phyloP scores from a whole-genome alignment of 2,888 invertebrate genomes.

The Oxystoma pomonae region DNA sequence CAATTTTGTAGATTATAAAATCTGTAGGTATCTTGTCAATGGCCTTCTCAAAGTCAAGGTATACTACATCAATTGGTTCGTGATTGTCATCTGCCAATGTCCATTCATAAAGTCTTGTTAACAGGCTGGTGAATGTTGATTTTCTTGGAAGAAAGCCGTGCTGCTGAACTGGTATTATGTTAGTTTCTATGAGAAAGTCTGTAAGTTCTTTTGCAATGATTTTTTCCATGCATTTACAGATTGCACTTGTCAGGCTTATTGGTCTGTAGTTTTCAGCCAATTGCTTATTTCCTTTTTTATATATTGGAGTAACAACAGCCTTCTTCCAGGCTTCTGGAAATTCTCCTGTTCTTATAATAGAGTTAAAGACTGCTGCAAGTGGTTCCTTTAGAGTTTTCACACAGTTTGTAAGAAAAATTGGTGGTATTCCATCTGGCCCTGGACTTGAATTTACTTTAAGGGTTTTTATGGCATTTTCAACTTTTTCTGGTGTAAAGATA shows the following conservation, averaged over 20 bases:
- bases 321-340: neutral
- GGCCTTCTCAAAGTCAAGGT: neutral
- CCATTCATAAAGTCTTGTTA: neutral
- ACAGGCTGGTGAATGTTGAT: neutral
- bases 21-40: no score
- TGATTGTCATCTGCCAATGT: neutral
- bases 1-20: no score
- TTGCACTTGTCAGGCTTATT: neutral
- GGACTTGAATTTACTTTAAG: neutral
- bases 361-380: neutral
- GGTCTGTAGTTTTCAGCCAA: neutral
- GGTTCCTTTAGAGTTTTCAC: neutral
- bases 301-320: neutral
- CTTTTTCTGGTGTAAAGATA: neutral
- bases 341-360: neutral
- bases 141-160: neutral
- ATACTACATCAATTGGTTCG: no score
- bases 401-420: neutral
- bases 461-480: neutral
- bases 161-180: no score
- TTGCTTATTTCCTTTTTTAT: neutral
- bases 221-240: neutral
- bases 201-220: neutral
- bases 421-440: neutral
- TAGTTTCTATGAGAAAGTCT: neutral